Evolutionary conservation across 2,888 invertebrate genomes (phyloP), one percentile per base, ranked within the genome.

Genomic region (Harmothoe impar): DNA sequence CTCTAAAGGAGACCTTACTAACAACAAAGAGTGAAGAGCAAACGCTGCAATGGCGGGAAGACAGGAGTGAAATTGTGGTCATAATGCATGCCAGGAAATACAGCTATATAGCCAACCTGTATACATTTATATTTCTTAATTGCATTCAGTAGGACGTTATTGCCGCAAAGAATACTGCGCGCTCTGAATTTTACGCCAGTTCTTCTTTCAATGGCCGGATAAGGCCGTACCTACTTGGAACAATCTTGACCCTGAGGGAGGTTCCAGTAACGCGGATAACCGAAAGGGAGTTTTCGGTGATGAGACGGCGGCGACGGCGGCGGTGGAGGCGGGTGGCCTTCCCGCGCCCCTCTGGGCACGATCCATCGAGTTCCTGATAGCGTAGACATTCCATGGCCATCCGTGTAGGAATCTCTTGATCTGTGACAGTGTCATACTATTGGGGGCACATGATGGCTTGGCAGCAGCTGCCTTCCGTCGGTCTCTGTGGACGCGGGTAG

Each of bases 371-470:
- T 20, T 86, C 10, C n/a, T 84, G 23, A 86, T 54, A 86, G 86
- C 86, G 86, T 54, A 86, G 15, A 56, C 52, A 86, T 23, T 86
- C 86, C 86, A 86, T 86, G 86, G 86, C 86, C 86, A 86, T 3
- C 86, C 86, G 86, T 86, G 25, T 0, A 86, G 86, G 54, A 86
- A 52, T 12, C 25, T 54, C 31, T 29, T 86, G 86, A 86, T 52
- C 31, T 54, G 86, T 10, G 52, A 29, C 54, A 86, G 31, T 17
- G 86, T n/a, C 86, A 86, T 86, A 29, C 31, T 86, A 52, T 33
- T 81, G 35, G 81, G 0, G 15, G 81, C 81, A 20, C 62, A 62
- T 62, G 62, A 1, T 62, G 62, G 62, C 1, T 62, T 62, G 20
- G 7, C 62, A 43, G 43, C 43, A 43, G 43, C 62, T 52, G 54